Evolutionary conservation across 2,888 invertebrate species (phyloP), one percentile per base, ranked within the genome.

Genomic region (Tricholauxania praeusta): DNA sequence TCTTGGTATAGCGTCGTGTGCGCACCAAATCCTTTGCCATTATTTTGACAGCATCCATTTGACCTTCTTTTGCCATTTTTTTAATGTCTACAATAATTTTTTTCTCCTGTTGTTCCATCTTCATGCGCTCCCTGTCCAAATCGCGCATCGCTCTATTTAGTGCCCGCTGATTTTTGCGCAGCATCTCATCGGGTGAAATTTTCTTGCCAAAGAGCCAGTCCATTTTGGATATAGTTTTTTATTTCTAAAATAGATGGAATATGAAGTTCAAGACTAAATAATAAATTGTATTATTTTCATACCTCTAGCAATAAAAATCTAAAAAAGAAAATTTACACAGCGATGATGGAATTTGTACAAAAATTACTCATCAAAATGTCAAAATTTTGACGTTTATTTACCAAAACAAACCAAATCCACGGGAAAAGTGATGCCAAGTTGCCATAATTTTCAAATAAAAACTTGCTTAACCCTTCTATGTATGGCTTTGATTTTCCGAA

Each of bases 1-100:
- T 99, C 87, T 99, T 98, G 67, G 94, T 94, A 83, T 99, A 98
- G 65, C 94, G 92, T 75, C 99, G 90, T 1, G 99, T 99, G 78
- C 99, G 91, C 8, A 99, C 99, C 78, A 99, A 89, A 89, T 99
- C 99, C 86, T 97, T 97, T 0, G 99, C 99, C 99, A 99, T 99
- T 79, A 99, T 98, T 90, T 98, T 99, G 0, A 99, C 99, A 15
- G 99, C 97, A 89, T 99, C 99, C 97, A 99, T 99, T 89, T 99
- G 99, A 15, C 98, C 98, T 84, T 97, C 96, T 85, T 99, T 99
- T 1, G 99, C 99, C 88, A 99, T 93, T 89, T 98, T 99, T 87
- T 99, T 99, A 77, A 99, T 99, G 85, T 99, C 99, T 0, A 92
- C 92, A 75, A 99, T 99, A 76, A 99, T 94, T 89, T 99, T 99